These are phyloP conservation scores for Sinocyclocheilus grahami DNA, from an alignment of 2,113 vertebrate species.

Conservation along the genomic window DNA sequence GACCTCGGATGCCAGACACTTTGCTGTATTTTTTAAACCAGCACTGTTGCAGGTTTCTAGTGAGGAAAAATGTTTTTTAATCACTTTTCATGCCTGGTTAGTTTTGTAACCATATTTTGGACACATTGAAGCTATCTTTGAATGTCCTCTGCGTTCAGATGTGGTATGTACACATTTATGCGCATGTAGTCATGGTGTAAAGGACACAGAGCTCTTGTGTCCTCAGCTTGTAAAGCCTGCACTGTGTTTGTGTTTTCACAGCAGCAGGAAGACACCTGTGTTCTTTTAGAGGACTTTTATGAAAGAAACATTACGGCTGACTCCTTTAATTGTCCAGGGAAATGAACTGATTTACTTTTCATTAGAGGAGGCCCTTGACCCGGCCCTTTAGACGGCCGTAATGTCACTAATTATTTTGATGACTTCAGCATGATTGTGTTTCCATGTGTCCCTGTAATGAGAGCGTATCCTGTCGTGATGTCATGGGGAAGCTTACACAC, in stretches of 20 bases:
- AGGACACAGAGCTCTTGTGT: background rate
- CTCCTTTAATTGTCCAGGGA: constrained; percentile 40
- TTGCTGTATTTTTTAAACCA: constrained; percentile 11
- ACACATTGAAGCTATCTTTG: background rate
- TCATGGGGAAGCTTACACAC: constrained; percentile 40
- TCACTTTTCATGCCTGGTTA: background rate
- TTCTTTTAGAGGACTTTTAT: constrained; percentile 41
- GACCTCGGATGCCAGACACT: constrained; percentile 23
- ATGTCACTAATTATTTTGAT: constrained; percentile 46
- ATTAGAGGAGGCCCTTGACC: constrained; percentile 21
- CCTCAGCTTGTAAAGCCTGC: constrained; percentile 7
- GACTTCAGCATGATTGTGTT: constrained; percentile 48
- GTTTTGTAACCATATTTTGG: background rate
- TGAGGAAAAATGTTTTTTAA: background rate
- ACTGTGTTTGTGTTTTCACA: constrained; percentile 31
- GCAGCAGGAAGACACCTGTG: constrained; percentile 34
- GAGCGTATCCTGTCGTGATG: constrained; percentile 36
- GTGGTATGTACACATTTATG: background rate
- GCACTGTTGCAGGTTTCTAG: constrained; percentile 7
- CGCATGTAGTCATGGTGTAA: background rate
- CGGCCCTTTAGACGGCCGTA: constrained; percentile 7
- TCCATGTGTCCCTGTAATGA: constrained; percentile 27
- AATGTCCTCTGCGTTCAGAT: background rate
- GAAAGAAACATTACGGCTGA: constrained; percentile 18
- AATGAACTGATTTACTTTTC: constrained; percentile 36